Conservation (phyloP, 2,113 vertebrate species). For the Euleptes europaea region DNA sequence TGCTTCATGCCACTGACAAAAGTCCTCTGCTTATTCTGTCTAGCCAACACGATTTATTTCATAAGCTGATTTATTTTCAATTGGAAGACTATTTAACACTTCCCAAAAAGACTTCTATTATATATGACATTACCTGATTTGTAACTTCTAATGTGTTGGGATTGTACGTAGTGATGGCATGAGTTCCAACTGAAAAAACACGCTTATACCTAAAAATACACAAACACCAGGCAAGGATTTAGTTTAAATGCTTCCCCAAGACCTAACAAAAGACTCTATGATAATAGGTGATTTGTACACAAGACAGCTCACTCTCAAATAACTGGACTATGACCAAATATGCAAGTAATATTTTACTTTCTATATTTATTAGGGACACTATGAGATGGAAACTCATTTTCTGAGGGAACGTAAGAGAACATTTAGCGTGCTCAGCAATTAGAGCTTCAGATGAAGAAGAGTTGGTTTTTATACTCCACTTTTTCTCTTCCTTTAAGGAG, state of each 20-base stretch:
- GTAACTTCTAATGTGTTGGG: conserved; percentile 97
- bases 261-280: background rate
- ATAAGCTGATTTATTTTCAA: background rate
- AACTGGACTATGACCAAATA: background rate
- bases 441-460: no score
- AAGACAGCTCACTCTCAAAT: background rate
- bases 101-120: background rate
- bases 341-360: background rate
- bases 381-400: background rate
- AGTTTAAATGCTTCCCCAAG: background rate
- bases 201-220: conserved; percentile 87
- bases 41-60: background rate
- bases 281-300: background rate
- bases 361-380: background rate
- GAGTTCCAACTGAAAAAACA: conserved; percentile 96
- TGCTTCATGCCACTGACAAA: background rate
- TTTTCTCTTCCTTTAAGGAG: no score
- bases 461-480: no score
- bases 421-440: background rate
- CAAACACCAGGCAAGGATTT: conserved; percentile 21
- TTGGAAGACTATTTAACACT: background rate
- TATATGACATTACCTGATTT: conserved; percentile 88
- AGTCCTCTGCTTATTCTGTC: background rate
- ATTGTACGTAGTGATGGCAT: conserved; percentile 97
- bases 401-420: background rate